Percentiles rank a stretch among this genome's conserved stretches.
Conservation (phyloP, 2,113 vertebrate genomes). For the Cygnus buccinator region DNA sequence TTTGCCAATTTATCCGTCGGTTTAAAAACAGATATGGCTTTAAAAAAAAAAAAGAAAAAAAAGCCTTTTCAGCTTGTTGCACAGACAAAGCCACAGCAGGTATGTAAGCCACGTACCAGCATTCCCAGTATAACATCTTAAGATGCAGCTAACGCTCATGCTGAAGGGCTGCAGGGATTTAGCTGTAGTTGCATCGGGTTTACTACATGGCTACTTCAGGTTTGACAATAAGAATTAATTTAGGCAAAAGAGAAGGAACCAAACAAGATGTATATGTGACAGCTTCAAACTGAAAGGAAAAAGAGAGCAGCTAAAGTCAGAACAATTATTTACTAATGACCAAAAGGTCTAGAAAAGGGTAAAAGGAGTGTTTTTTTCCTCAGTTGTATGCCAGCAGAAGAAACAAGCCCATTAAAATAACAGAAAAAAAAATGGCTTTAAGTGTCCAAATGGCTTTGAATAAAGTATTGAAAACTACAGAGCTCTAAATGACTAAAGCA, state of each 20-base stretch:
- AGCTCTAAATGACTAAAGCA: background rate
- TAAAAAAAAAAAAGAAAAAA: background rate
- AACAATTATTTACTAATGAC: background rate
- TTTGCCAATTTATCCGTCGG: slow-evolving; percentile 25
- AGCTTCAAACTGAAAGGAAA: background rate
- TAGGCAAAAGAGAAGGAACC: background rate
- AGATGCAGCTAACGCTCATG: background rate
- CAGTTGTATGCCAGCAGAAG: background rate
- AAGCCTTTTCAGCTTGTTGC: background rate
- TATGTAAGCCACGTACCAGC: background rate
- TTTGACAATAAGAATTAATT: background rate
- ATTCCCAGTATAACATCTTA: background rate
- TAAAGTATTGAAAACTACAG: slow-evolving; percentile 9
- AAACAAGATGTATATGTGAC: background rate
- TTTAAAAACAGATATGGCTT: background rate
- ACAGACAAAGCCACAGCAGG: background rate
- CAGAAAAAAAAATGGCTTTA: background rate
- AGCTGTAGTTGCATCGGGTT: background rate
- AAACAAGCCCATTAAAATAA: background rate
- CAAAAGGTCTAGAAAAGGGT: background rate
- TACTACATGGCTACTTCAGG: background rate
- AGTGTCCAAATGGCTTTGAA: slow-evolving; percentile 8
- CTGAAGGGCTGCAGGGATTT: background rate
- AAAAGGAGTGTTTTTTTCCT: background rate
- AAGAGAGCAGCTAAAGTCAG: background rate